Conservation (phyloP, 2,888 invertebrate genomes). For the Troilus luridus region DNA sequence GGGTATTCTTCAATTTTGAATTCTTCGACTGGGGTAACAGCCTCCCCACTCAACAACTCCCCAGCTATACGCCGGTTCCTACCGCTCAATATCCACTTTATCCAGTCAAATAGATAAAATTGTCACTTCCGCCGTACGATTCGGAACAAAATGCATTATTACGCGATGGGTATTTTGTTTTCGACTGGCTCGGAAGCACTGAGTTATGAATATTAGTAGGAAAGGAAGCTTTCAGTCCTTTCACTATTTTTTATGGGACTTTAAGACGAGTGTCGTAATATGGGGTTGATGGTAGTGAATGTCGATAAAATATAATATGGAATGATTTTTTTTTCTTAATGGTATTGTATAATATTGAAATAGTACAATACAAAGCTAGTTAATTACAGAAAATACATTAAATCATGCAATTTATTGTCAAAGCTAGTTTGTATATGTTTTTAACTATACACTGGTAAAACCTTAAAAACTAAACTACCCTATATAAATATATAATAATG, state of each 20-base stretch:
- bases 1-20: conserved; percentile 27
- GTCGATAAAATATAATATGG: too few relatives aligned
- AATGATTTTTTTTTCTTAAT: too few relatives aligned
- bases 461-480: too few relatives aligned
- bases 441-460: too few relatives aligned
- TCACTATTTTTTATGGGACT: background rate
- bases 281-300: too few relatives aligned
- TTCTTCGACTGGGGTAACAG: background rate
- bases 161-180: background rate
- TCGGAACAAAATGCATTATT: conserved; percentile 20
- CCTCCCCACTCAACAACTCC: background rate
- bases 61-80: background rate
- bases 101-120: conserved; percentile 26
- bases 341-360: too few relatives aligned
- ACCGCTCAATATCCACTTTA: conserved; percentile 5
- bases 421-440: too few relatives aligned
- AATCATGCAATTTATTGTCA: too few relatives aligned
- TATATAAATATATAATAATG: too few relatives aligned
- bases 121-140: background rate
- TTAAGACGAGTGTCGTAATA: too few relatives aligned
- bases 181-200: background rate
- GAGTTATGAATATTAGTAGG: background rate
- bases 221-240: background rate
- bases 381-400: too few relatives aligned
- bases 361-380: too few relatives aligned